Percentiles rank a stretch among this genome's conserved stretches.
Evolutionary conservation across 2,797 vertebrate genomes (phyloP).

Genomic region (Octomys mimax): DNA sequence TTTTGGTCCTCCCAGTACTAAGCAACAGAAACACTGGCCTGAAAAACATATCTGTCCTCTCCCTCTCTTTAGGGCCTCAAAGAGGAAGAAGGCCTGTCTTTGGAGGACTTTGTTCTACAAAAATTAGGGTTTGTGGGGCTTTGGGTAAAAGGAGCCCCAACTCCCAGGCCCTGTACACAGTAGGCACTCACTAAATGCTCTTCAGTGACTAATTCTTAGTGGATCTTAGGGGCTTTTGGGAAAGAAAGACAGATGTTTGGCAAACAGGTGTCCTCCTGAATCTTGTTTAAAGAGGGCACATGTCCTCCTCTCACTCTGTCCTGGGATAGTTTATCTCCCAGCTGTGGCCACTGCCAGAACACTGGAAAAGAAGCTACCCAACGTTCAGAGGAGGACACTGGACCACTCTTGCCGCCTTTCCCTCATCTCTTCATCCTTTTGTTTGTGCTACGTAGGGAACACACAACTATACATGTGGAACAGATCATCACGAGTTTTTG

Average conservation of each 20-base stretch:
- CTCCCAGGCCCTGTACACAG: background rate
- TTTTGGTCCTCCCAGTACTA: background rate
- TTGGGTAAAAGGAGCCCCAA: background rate
- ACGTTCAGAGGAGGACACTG: background rate
- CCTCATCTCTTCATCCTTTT: background rate
- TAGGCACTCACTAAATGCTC: conserved; percentile 2
- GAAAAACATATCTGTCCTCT: background rate
- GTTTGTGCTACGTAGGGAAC: background rate
- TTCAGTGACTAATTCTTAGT: background rate
- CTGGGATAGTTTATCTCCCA: background rate
- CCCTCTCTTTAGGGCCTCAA: background rate
- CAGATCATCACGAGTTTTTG: background rate
- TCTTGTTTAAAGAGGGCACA: background rate
- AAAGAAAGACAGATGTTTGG: background rate
- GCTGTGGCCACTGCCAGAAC: background rate
- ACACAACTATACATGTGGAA: background rate
- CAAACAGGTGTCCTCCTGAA: background rate
- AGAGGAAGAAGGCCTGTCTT: background rate
- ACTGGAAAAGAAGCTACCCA: background rate
- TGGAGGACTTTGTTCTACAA: background rate
- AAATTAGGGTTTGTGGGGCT: background rate
- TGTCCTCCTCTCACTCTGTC: background rate
- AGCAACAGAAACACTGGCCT: background rate
- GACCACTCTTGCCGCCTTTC: fast-evolving
- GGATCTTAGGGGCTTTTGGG: background rate